Evolutionary conservation across 2,797 vertebrate genomes (phyloP).

Genomic region (Artibeus lituratus): DNA sequence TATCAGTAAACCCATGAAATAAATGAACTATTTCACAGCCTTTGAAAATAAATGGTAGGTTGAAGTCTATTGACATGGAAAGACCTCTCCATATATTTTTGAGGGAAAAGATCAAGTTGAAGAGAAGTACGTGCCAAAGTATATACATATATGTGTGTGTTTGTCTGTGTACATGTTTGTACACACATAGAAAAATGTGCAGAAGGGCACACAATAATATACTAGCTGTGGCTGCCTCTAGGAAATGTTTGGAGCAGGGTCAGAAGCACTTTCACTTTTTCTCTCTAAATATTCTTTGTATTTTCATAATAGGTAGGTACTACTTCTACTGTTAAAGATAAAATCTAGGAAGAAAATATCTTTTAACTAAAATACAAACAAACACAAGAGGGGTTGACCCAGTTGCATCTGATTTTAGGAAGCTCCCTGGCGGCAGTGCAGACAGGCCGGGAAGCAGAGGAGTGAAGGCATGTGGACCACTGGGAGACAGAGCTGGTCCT

Average conservation of each 20-base stretch:
- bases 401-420: background rate
- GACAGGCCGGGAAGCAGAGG: background rate
- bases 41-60: slow-evolving; percentile 19
- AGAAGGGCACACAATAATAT: background rate
- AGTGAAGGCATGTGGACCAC: background rate
- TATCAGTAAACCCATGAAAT: slow-evolving; percentile 52
- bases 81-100: background rate
- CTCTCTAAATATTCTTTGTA: background rate
- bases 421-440: background rate
- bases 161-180: background rate
- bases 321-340: background rate
- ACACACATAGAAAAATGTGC: background rate
- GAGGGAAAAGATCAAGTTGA: background rate
- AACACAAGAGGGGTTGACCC: background rate
- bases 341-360: background rate
- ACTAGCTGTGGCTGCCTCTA: background rate
- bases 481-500: background rate
- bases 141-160: background rate
- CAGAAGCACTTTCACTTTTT: background rate
- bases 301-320: background rate
- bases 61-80: background rate
- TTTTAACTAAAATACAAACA: background rate
- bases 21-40: slow-evolving; percentile 32
- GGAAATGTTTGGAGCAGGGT: background rate
- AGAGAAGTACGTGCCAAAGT: background rate